Evolutionary conservation across 2,888 invertebrate species (phyloP).

Genomic region (Glyphotaelius pellucidus): DNA sequence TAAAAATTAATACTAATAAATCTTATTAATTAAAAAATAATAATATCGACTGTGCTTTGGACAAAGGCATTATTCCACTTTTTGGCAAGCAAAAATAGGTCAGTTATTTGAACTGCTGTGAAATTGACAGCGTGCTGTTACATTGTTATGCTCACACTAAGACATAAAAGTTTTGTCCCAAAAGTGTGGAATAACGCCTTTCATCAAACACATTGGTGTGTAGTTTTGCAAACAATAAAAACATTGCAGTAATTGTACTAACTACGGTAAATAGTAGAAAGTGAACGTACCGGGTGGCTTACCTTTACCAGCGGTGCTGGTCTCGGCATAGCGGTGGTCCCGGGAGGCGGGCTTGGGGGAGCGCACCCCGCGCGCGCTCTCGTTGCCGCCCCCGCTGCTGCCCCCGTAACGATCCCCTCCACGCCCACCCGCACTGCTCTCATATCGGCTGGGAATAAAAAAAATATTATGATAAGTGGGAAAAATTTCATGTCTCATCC

Average conservation of each 20-base stretch:
- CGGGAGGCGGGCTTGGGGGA: conserved; percentile 66
- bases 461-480: not conserved
- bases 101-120: no score
- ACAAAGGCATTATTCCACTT: no score
- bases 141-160: no score
- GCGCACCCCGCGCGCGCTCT: conserved; percentile 39
- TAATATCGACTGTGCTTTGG: no score
- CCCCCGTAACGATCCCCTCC: not conserved
- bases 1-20: no score
- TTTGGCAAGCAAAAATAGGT: no score
- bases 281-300: not conserved
- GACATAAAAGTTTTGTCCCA: no score
- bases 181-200: no score
- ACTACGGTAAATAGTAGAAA: not conserved
- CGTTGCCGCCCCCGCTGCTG: conserved; percentile 8
- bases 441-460: not conserved
- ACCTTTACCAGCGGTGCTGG: conserved; percentile 64
- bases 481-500: no score
- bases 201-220: no score
- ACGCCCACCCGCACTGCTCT: conserved; percentile 34
- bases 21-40: no score
- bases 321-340: conserved; percentile 72
- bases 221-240: not conserved
- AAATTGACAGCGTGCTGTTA: no score
- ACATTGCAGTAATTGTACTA: not conserved